Conservation (phyloP, 2,113 vertebrate genomes). For the Xiphorhynchus elegans region DNA sequence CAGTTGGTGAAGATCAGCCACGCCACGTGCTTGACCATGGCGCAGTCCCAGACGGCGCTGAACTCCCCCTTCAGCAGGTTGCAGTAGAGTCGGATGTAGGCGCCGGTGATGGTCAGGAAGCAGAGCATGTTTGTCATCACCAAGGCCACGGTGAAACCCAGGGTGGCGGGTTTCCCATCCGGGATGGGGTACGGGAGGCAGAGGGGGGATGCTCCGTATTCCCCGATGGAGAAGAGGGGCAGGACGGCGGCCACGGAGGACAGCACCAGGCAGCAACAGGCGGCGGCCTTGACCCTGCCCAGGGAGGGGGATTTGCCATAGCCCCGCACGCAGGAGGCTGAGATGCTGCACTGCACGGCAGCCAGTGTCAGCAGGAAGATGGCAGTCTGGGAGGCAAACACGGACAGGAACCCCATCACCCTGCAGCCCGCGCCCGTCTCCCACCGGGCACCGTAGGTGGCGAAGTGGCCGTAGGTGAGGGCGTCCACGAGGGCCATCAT, state of each 20-base stretch:
- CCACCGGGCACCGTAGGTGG: conserved; percentile 86
- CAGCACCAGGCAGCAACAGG: conserved; percentile 83
- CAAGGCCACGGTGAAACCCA: conserved; percentile 80
- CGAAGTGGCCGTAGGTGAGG: conserved; percentile 87
- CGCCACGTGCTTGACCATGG: conserved; percentile 93
- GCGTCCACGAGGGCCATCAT: conserved; percentile 86
- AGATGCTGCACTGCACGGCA: conserved; percentile 87
- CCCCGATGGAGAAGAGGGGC: conserved; percentile 85
- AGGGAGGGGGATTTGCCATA: conserved; percentile 82
- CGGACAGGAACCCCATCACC: conserved; percentile 88
- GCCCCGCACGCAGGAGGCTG: conserved; percentile 80
- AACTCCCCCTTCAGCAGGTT: conserved; percentile 86
- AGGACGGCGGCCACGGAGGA: conserved; percentile 81
- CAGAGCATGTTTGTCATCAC: conserved; percentile 90
- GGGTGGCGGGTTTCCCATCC: conserved; percentile 73
- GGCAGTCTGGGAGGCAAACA: conserved; percentile 88
- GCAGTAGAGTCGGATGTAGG: conserved; percentile 93
- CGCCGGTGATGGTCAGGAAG: conserved; percentile 86
- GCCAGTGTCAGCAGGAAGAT: conserved; percentile 89
- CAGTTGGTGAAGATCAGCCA: conserved; percentile 95
- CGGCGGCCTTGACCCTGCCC: conserved; percentile 79
- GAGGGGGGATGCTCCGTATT: conserved; percentile 91
- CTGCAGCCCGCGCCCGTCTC: conserved; percentile 86
- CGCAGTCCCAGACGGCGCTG: conserved; percentile 88
- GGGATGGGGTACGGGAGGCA: conserved; percentile 88